Conservation (phyloP, 2,113 vertebrate genomes). For the Nothobranchius furzeri region DNA sequence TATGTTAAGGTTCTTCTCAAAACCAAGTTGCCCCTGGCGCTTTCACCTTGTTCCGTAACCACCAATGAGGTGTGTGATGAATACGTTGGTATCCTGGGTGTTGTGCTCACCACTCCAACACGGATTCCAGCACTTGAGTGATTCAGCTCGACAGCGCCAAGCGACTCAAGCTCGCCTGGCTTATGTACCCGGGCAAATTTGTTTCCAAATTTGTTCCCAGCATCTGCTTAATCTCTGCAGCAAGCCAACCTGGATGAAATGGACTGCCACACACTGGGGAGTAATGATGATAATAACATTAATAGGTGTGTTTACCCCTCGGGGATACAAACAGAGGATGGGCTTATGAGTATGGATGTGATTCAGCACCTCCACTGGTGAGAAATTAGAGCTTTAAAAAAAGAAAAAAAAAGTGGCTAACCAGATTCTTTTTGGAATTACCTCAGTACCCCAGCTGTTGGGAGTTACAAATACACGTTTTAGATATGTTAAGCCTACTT, state of each 20-base stretch:
- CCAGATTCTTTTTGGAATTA: conserved; percentile 39
- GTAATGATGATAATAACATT: conserved; percentile 67
- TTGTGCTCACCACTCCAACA: conserved; percentile 37
- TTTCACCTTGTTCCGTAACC: conserved; percentile 12
- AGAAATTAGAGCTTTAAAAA: conserved; percentile 40
- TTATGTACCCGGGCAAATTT: conserved; percentile 40
- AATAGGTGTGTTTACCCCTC: conserved; percentile 65
- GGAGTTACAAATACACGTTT: too few relatives aligned
- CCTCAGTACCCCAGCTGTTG: conserved; percentile 32
- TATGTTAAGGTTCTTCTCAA: conserved; percentile 43
- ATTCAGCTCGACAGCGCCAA: conserved; percentile 46
- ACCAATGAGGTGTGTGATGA: conserved; percentile 2
- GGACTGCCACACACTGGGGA: conserved; percentile 52
- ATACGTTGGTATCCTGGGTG: conserved; percentile 21
- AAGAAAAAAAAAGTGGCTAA: conserved; percentile 12
- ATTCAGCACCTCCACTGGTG: conserved; percentile 13
- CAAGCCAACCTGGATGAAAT: conserved; percentile 68
- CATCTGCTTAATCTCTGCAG: conserved; percentile 67
- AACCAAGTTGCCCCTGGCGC: conserved; percentile 27
- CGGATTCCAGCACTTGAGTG: conserved; percentile 36
- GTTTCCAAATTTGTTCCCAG: conserved; percentile 61
- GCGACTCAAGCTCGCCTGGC: conserved; percentile 20
- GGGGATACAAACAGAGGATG: conserved; percentile 25
- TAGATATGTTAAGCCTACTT: too few relatives aligned
- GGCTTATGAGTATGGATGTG: conserved; percentile 55